phyloP scores from a whole-genome alignment of 2,888 invertebrate genomes.

The Papilio elwesi region DNA sequence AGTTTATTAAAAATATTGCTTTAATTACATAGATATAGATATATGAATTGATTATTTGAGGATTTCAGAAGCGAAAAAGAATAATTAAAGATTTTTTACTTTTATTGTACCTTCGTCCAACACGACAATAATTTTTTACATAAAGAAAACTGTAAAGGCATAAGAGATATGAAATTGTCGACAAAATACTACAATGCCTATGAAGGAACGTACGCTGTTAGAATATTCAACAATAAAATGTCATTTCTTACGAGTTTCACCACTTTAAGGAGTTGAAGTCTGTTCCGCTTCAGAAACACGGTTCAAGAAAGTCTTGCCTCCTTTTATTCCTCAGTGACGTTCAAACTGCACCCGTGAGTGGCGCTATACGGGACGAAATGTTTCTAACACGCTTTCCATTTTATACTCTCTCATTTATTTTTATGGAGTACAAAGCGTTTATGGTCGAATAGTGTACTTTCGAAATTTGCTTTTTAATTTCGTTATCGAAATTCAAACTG shows the following conservation, averaged over 20 bases:
- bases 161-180: conserved; percentile 30
- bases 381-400: conserved; percentile 28
- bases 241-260: conserved; percentile 31
- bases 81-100: no score
- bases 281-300: conserved; percentile 39
- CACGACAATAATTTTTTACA: neutral
- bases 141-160: neutral
- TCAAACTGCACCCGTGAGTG: conserved; percentile 38
- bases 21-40: neutral
- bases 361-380: conserved; percentile 28
- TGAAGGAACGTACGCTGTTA: conserved; percentile 17
- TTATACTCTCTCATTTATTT: conserved; percentile 18
- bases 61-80: neutral
- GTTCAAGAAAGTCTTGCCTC: conserved; percentile 32
- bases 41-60: no score
- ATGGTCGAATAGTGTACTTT: neutral
- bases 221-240: conserved; percentile 33
- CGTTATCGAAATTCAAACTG: neutral
- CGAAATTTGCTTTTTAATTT: no score
- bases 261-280: conserved; percentile 39
- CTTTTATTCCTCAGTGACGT: conserved; percentile 34
- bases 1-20: no score
- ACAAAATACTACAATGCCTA: conserved; percentile 13
- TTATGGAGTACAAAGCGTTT: conserved; percentile 20
- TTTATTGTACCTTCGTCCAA: neutral